A percentile compares a stretch with the other conserved stretches of the same genome.
phyloP scores from a whole-genome alignment of 1,140 invertebrate species.

The Nasonia longicornis region DNA sequence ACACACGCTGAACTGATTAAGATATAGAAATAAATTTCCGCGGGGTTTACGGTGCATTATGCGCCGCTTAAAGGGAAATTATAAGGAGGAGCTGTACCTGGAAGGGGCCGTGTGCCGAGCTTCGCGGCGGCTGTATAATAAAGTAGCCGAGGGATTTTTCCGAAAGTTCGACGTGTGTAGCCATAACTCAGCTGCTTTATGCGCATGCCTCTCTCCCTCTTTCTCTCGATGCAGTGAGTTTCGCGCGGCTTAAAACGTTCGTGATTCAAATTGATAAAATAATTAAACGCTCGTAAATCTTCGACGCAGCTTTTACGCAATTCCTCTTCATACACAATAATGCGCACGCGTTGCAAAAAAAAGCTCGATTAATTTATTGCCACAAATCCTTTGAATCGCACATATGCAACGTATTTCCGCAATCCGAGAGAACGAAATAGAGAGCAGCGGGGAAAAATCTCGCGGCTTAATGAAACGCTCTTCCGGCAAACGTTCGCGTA shows the following conservation, averaged over 20 bases:
- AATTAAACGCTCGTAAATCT: not conserved
- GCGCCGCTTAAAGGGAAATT: not conserved
- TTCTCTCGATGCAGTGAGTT: not conserved
- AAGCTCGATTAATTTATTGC: not conserved
- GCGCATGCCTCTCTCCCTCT: too few species aligned
- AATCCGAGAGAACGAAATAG: not conserved
- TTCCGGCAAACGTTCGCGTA: not conserved
- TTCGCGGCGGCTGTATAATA: not conserved
- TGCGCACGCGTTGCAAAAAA: not conserved
- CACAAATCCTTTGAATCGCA: not conserved
- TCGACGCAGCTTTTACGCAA: not conserved
- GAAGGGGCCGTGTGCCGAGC: not conserved
- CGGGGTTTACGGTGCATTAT: not conserved
- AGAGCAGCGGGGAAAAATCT: not conserved
- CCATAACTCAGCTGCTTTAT: not conserved
- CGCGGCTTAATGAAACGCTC: not conserved
- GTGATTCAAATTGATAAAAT: not conserved
- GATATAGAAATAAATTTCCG: slow-evolving; percentile 16
- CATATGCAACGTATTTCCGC: not conserved
- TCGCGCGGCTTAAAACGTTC: not conserved
- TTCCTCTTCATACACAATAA: not conserved
- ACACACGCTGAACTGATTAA: not conserved
- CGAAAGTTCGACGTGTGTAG: not conserved
- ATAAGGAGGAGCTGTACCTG: not conserved
- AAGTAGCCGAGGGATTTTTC: not conserved